Conservation (phyloP, 2,888 invertebrate species). For the Cheilosia pagana region DNA sequence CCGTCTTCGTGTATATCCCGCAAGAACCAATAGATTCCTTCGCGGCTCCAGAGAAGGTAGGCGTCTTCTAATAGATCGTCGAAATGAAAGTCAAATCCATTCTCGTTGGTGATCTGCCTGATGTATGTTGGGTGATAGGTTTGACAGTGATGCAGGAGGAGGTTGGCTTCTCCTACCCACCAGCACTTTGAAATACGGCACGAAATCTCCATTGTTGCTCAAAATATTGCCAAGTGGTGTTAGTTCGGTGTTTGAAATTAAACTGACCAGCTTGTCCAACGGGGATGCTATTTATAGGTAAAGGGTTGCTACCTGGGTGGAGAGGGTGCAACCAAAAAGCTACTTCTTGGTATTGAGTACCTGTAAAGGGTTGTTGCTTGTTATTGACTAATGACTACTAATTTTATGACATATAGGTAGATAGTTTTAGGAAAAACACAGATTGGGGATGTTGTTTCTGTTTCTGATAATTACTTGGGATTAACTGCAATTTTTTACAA, state of each 20-base stretch:
- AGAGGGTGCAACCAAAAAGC: neutral
- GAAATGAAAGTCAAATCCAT: constrained; percentile 68
- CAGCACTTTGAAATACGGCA: constrained; percentile 73
- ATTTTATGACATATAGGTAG: neutral
- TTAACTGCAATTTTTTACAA: too few relatives aligned
- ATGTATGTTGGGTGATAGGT: constrained; percentile 60
- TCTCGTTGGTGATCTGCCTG: constrained; percentile 49
- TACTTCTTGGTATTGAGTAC: too few relatives aligned
- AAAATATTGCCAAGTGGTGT: neutral
- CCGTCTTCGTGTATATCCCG: constrained; percentile 26
- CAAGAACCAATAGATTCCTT: constrained; percentile 75
- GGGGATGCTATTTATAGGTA: neutral
- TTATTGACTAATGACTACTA: neutral
- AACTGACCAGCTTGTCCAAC: neutral
- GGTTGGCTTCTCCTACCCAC: constrained; percentile 66
- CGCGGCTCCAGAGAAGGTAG: constrained; percentile 54
- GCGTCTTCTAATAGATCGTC: constrained; percentile 67
- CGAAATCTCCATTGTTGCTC: constrained; percentile 3
- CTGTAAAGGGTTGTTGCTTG: neutral
- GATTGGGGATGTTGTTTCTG: too few relatives aligned
- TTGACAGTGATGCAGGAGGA: constrained; percentile 72
- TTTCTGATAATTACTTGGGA: too few relatives aligned
- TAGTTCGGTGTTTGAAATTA: neutral
- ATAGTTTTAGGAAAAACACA: too few relatives aligned
- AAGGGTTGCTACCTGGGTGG: neutral